A percentile compares a stretch with the other conserved stretches of the same genome.
phyloP scores from a whole-genome alignment of 2,888 invertebrate species.

The Pilophorus perplexus region DNA sequence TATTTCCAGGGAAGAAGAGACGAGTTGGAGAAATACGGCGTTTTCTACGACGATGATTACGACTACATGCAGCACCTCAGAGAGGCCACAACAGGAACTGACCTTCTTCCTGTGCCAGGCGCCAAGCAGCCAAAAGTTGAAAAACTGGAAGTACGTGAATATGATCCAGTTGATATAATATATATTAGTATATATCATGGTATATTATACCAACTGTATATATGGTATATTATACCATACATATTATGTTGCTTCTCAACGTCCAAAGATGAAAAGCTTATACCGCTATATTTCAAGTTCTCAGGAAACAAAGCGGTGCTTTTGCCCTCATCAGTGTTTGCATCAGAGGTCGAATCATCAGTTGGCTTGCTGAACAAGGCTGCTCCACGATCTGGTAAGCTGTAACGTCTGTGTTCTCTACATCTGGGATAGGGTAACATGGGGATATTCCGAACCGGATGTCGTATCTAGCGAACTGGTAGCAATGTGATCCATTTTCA shows the following conservation, averaged over 20 bases:
- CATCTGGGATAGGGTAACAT: too few relatives aligned
- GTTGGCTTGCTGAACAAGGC: constrained; percentile 80
- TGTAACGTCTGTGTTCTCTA: too few relatives aligned
- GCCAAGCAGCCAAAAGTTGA: constrained; percentile 9
- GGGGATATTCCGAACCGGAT: too few relatives aligned
- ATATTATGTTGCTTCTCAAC: neutral
- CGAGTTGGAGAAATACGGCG: constrained; percentile 80
- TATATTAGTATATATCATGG: neutral
- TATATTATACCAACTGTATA: neutral
- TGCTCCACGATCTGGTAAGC: constrained; percentile 56
- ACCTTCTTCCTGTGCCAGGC: constrained; percentile 6
- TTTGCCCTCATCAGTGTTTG: constrained; percentile 85
- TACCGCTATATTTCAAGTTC: neutral
- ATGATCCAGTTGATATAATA: neutral
- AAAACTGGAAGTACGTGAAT: neutral
- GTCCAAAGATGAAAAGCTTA: too few relatives aligned
- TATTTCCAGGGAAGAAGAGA: constrained; percentile 55
- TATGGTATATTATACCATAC: too few relatives aligned
- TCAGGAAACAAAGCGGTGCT: constrained; percentile 52
- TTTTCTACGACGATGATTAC: constrained; percentile 92
- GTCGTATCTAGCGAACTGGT: too few relatives aligned
- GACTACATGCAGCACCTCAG: constrained; percentile 87
- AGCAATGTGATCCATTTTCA: too few relatives aligned
- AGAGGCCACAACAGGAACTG: constrained; percentile 27
- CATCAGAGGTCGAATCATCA: constrained; percentile 79